Percentiles rank a stretch among this genome's conserved stretches.
Conservation (phyloP, 2,797 vertebrate species). For the Parambassis ranga region DNA sequence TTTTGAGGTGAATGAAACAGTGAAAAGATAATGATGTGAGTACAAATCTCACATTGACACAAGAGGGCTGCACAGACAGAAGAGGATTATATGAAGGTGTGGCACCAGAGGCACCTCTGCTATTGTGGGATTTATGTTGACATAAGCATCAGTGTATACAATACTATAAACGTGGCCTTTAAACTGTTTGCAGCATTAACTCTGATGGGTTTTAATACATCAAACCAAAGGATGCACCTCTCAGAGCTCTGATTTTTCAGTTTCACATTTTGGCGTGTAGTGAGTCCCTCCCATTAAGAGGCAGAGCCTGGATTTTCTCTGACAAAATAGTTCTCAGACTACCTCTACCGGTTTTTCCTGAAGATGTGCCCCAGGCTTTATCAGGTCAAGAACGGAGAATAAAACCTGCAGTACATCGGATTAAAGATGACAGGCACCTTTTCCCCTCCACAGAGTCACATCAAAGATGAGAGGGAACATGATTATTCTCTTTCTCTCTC, state of each 20-base stretch:
- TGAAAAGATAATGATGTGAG: too few relatives aligned
- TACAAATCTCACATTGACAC: too few relatives aligned
- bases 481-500: neutral
- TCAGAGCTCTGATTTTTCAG: neutral
- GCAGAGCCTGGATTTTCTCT: neutral
- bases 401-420: conserved; percentile 1
- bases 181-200: neutral
- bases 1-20: too few relatives aligned
- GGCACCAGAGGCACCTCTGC: neutral
- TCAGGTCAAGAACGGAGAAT: conserved; percentile 3
- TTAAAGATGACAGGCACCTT: neutral
- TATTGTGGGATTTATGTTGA: neutral
- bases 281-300: neutral
- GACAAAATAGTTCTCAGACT: conserved; percentile 59
- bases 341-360: conserved; percentile 85
- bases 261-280: neutral
- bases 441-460: neutral
- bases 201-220: neutral
- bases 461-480: neutral
- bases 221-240: neutral
- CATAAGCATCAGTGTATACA: neutral
- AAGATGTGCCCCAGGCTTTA: conserved; percentile 72
- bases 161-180: neutral
- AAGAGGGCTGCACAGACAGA: too few relatives aligned
- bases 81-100: conserved; percentile 18